Conservation (phyloP, 2,113 vertebrate species). For the Podocnemis expansa region DNA sequence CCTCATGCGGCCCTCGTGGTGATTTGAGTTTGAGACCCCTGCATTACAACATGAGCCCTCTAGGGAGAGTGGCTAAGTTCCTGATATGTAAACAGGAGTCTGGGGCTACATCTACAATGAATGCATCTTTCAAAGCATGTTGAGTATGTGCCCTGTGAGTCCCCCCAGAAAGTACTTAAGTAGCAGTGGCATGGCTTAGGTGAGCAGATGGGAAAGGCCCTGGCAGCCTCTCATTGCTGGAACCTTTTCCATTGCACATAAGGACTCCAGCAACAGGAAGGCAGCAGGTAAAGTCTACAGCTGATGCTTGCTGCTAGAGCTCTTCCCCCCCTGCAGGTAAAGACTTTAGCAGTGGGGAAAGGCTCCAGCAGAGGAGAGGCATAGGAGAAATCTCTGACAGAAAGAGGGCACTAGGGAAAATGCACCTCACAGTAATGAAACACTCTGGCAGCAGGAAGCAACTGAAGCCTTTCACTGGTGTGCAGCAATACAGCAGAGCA, state of each 20-base stretch:
- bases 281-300: background rate
- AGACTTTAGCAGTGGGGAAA: background rate
- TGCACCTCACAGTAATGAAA: background rate
- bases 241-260: background rate
- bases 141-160: background rate
- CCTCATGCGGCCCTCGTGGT: no score
- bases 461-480: background rate
- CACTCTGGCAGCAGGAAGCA: background rate
- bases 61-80: background rate
- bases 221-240: background rate
- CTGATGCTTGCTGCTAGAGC: background rate
- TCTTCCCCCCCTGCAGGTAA: background rate
- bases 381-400: no score
- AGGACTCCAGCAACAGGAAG: background rate
- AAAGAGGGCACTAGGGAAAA: no score
- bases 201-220: background rate
- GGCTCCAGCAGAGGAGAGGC: background rate
- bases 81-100: accelerated
- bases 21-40: no score
- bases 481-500: no score
- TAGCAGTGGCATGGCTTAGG: background rate
- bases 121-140: background rate
- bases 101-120: background rate
- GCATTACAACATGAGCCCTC: background rate
- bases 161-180: background rate